Evolutionary conservation across 1,140 invertebrate genomes (phyloP).

Genomic region (Lucilia cuprina): DNA sequence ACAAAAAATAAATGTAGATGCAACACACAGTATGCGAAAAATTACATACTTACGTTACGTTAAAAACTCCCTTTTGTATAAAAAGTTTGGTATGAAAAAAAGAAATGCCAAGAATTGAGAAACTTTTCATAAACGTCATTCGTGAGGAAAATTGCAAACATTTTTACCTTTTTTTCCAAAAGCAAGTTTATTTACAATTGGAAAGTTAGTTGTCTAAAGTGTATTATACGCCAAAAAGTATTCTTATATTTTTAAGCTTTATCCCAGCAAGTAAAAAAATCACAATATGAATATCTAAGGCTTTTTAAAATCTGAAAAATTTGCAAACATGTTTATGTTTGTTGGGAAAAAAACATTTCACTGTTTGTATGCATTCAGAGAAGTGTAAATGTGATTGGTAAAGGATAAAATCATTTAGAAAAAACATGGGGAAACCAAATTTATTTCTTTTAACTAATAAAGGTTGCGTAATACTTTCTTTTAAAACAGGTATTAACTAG

Average conservation of each 20-base stretch:
- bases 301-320: no score
- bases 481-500: constrained; percentile 3
- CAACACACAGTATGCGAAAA: neutral
- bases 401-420: neutral
- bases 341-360: no score
- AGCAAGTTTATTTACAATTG: neutral
- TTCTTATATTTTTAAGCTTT: neutral
- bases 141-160: constrained; percentile 13
- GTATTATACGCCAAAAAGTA: neutral
- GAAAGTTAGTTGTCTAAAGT: neutral
- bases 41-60: neutral
- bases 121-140: constrained; percentile 13
- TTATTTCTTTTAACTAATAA: neutral
- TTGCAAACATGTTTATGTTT: no score
- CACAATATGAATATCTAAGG: no score
- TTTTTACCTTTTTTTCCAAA: neutral
- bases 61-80: neutral
- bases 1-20: neutral
- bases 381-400: constrained; percentile 17
- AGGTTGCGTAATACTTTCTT: neutral
- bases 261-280: no score
- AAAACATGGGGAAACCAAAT: neutral
- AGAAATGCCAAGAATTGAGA: neutral
- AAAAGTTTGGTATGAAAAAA: neutral
- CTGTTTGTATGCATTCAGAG: no score